These are phyloP conservation scores for Nyctibius bracteatus DNA, from an alignment of 2,113 vertebrate species.

Conservation along the genomic window DNA sequence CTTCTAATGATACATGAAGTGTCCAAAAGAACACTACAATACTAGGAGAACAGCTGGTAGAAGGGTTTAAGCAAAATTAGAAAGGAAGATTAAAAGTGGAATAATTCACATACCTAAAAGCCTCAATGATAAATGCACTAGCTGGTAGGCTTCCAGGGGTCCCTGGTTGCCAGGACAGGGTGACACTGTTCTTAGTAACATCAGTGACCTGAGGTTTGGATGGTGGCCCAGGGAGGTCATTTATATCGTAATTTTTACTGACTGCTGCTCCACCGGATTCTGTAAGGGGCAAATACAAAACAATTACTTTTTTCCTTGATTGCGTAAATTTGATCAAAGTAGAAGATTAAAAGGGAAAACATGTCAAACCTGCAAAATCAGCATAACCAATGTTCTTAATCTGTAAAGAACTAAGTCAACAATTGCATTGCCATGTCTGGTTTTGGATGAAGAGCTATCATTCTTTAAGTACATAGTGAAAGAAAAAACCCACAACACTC, in stretches of 20 bases:
- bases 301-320: neutral
- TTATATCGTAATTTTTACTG: slow-evolving; percentile 86
- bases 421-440: neutral
- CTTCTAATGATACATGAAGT: neutral
- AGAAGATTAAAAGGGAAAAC: neutral
- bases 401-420: neutral
- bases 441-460: neutral
- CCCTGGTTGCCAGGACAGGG: slow-evolving; percentile 93
- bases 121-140: slow-evolving; percentile 92
- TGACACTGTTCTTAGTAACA: slow-evolving; percentile 96
- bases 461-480: neutral
- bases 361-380: neutral
- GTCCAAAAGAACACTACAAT: neutral
- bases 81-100: neutral
- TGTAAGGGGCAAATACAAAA: slow-evolving; percentile 57
- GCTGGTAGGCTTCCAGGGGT: slow-evolving; percentile 82
- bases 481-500: neutral
- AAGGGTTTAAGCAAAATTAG: neutral
- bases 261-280: slow-evolving; percentile 82
- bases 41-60: neutral
- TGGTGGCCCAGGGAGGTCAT: slow-evolving; percentile 90
- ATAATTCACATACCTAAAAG: slow-evolving; percentile 88
- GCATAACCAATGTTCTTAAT: neutral
- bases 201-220: slow-evolving; percentile 98
- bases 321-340: neutral